These are phyloP conservation scores for Pomacea canaliculata DNA, from an alignment of 2,888 invertebrate species.

Conservation along the genomic window DNA sequence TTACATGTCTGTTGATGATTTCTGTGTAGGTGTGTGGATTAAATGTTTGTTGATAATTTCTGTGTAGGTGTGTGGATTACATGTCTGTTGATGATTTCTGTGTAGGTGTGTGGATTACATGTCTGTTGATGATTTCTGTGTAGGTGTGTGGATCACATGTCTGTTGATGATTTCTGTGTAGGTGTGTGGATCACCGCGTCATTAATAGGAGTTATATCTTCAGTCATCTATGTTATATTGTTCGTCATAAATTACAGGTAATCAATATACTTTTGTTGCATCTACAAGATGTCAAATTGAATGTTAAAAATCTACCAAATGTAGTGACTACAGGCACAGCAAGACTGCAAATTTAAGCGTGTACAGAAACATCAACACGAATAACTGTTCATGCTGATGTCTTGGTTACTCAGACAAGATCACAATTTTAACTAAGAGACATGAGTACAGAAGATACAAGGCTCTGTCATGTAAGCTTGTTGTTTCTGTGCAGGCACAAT, in stretches of 20 bases:
- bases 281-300: too few species aligned
- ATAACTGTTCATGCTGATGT: too few species aligned
- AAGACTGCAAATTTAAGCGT: too few species aligned
- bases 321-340: too few species aligned
- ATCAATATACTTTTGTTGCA: not conserved
- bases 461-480: too few species aligned
- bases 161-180: not conserved
- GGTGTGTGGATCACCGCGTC: slow-evolving; percentile 16
- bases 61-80: not conserved
- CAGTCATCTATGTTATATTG: slow-evolving; percentile 12
- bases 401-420: too few species aligned
- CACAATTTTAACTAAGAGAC: too few species aligned
- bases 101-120: slow-evolving; percentile 3
- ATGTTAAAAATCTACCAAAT: too few species aligned
- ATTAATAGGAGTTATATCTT: not conserved
- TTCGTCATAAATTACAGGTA: slow-evolving; percentile 24
- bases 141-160: not conserved
- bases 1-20: not conserved
- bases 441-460: too few species aligned
- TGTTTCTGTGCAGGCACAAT: slow-evolving; percentile 3
- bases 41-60: not conserved
- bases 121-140: not conserved
- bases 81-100: slow-evolving; percentile 15
- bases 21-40: not conserved
- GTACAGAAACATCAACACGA: too few species aligned